Evolutionary conservation across 2,888 invertebrate species (phyloP), one percentile per base, ranked within the genome.

Genomic region (Resseliella maxima): DNA sequence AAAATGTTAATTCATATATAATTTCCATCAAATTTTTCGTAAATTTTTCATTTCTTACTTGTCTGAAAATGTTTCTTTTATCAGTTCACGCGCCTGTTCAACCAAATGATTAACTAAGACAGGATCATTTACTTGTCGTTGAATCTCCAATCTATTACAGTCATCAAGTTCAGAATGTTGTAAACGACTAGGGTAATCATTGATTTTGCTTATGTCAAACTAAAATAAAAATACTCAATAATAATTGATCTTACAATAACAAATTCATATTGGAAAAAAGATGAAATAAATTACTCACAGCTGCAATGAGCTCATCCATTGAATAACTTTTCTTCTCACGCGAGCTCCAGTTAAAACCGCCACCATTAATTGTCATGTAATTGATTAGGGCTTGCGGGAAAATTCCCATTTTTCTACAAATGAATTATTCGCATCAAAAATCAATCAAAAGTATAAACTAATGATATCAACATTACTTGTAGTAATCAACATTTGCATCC

Each of bases 331-430:
- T 90, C 0, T 93, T 91, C 36, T 93, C 93, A 86, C 92, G 92
- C 50, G 94, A 93, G 0, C 92, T 92, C 87, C 94, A 94, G 0
- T 92, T 91, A 89, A 98, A 98, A 3, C 98, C 98, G 31, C 97
- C 97, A 0, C 98, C 98, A 5, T 96, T 94, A 87, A 94, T 92
- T 0, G 95, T 95, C 59, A 98, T 94, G 90, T 95, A 97, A 91
- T 98, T 98, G 1, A 97, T 90, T 46, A 99, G 90, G 1, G 97
- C 95, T 87, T 94, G 92, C 0, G 98, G 96, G 88, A 94, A 95
- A 89, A 96, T 94, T 10, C 96, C 95, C 89, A 90, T 88, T 38
- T 83, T 21, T 72, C 72, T 72, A 15, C 15, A 15, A 72, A 72
- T n/a, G 15, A 31, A 27, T 50, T 50, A 50, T 15, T 50, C 18